A percentile compares a stretch with the other conserved stretches of the same genome.
Conservation (phyloP, 1,140 invertebrate species). For the Acyrthosiphon pisum region DNA sequence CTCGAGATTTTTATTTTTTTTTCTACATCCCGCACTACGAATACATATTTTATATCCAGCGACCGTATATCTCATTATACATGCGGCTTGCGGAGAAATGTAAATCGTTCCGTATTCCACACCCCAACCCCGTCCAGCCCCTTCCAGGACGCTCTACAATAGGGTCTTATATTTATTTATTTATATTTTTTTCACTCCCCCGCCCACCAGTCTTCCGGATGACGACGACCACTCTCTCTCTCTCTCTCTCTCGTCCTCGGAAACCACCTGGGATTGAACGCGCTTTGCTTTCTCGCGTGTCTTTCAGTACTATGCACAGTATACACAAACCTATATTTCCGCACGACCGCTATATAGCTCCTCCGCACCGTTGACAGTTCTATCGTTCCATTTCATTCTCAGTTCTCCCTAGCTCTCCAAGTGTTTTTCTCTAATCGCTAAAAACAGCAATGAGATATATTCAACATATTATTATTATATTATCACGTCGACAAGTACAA, state of each 20-base stretch:
- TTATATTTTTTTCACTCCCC: slow-evolving; percentile 23
- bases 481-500: background rate
- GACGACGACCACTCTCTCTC: slow-evolving; percentile 6
- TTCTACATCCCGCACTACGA: slow-evolving; percentile 14
- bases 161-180: slow-evolving; percentile 54
- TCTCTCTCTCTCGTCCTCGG: slow-evolving; percentile 17
- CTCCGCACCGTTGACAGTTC: background rate
- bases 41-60: slow-evolving; percentile 56
- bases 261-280: slow-evolving; percentile 52
- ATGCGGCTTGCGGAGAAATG: slow-evolving; percentile 56
- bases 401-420: background rate
- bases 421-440: background rate
- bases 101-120: slow-evolving; percentile 39
- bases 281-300: background rate
- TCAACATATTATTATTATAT: background rate
- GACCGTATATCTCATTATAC: slow-evolving; percentile 55
- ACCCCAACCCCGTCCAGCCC: background rate
- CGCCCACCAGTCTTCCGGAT: background rate
- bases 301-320: background rate
- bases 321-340: background rate
- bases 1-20: slow-evolving; percentile 28
- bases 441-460: background rate
- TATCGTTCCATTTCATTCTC: background rate
- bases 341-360: background rate
- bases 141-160: background rate